Base-by-base conservation (phyloP, 2,797 vertebrate genomes). In the Cuniculus paca region DNA sequence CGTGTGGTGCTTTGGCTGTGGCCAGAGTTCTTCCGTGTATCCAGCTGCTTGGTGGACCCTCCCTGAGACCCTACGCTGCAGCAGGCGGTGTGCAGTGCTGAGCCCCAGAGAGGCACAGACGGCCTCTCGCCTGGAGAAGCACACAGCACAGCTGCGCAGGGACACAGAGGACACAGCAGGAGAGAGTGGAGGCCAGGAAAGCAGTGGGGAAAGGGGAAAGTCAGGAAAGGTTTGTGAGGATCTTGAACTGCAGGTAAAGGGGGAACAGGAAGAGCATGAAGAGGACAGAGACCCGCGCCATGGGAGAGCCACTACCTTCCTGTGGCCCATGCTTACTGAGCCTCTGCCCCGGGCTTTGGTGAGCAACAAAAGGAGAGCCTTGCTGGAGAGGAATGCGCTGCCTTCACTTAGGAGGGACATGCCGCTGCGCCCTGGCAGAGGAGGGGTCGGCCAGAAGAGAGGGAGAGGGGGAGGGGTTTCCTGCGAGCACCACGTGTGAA, bases 341-440 rank as follows among this genome's bases (percentile, higher is more conserved):
- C 12, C 50, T 54, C 39, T 75, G 7, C 56, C 10, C 17, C 31
- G 34, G 7, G 31, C 11, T 45, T 20, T 45, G n/a, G 8, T 17
- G 5, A 22, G 16, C 26, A 54, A 75, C 14, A 20, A n/a, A 17
- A 24, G 24, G 26, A 16, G 24, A 34, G 3, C 28, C 36, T 11
- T 28, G 1, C 1, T 52, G 48, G 24, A 26, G 26, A 7, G 36
- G 5, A n/a, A n/a, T n/a, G n/a, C n/a, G n/a, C n/a, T n/a, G n/a
- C n/a, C n/a, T n/a, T n/a, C 12, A 6, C 2, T 31, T 4, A 28
- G 36, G 39, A 17, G 31, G 6, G 2, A 54, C 9, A 4, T 10
- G 36, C 11, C 2, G 52, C 5, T 54, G 68, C 36, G 16, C 2
- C 17, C 58, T 45, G 48, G 36, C 19, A 36, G 19, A 60, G 39